phyloP scores from a whole-genome alignment of 92 coral and sea anemone species.

The Virgularia gustaviana region DNA sequence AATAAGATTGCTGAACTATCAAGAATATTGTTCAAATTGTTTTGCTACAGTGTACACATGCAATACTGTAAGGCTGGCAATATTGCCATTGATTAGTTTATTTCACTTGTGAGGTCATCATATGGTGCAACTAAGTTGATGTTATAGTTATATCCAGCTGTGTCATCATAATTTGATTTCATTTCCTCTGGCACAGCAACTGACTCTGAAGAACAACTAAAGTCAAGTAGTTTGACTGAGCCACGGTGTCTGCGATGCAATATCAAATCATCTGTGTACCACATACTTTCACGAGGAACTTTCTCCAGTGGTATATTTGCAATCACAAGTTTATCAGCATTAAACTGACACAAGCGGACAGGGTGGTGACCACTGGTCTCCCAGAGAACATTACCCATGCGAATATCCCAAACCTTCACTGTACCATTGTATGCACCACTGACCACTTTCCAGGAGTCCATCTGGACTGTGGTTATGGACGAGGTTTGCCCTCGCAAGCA shows the following conservation, averaged over 20 bases:
- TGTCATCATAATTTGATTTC: conserved; percentile 81
- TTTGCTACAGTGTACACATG: no score
- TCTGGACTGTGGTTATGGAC: conserved; percentile 76
- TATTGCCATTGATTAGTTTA: neutral
- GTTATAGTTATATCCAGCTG: conserved; percentile 84
- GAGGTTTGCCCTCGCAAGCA: conserved; percentile 79
- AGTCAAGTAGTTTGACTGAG: conserved; percentile 66
- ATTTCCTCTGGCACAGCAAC: conserved; percentile 84
- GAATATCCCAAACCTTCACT: conserved; percentile 82
- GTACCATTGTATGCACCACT: conserved; percentile 92
- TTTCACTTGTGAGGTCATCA: conserved; percentile 51
- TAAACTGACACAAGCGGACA: conserved; percentile 68
- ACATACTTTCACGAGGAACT: conserved; percentile 59
- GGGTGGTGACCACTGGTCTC: conserved; percentile 86
- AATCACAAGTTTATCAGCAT: conserved; percentile 59
- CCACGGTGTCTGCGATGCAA: conserved; percentile 91
- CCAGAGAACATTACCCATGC: conserved; percentile 81
- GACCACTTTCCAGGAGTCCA: conserved; percentile 90
- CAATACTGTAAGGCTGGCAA: no score
- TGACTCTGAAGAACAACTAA: conserved; percentile 56
- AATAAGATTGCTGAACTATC: no score
- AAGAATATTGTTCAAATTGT: no score
- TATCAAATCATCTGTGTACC: conserved; percentile 92
- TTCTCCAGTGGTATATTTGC: conserved; percentile 77
- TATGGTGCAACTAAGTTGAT: conserved; percentile 83